phyloP scores from a whole-genome alignment of 2,113 vertebrate genomes.

The Erpornis zantholeuca region DNA sequence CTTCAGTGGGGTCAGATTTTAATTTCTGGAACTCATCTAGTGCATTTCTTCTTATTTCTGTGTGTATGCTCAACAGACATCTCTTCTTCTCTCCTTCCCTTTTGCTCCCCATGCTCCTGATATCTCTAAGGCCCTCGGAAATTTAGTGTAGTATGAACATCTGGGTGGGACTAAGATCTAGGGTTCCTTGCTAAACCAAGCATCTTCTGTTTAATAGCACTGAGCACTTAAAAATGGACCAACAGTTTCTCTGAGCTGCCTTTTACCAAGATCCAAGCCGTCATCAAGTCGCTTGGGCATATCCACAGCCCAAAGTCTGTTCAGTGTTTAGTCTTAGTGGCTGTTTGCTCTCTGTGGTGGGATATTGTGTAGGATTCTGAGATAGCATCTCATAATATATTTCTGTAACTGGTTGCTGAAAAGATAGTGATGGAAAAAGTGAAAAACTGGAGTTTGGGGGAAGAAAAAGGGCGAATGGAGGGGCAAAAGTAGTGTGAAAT shows the following conservation, averaged over 20 bases:
- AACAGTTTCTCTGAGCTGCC: background rate
- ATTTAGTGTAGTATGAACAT: background rate
- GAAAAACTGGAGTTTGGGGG: background rate
- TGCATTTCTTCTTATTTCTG: background rate
- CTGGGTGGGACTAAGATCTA: background rate
- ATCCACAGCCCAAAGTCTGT: background rate
- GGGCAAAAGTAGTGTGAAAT: background rate
- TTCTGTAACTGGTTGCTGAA: background rate
- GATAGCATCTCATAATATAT: background rate
- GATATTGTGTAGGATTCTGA: background rate
- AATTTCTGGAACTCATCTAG: background rate
- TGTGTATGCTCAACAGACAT: background rate
- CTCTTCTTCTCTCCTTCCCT: background rate
- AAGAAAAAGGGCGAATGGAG: accelerated
- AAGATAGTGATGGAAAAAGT: background rate
- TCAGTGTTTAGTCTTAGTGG: background rate
- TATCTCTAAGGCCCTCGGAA: background rate
- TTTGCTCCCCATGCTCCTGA: background rate
- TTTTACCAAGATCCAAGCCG: background rate
- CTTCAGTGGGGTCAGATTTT: background rate
- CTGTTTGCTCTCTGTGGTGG: background rate
- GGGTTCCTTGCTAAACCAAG: background rate
- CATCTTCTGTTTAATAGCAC: background rate
- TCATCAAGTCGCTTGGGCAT: background rate
- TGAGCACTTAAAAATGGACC: background rate